Evolutionary conservation across 2,113 vertebrate genomes (phyloP).

Genomic region (Crotalus horridus): DNA sequence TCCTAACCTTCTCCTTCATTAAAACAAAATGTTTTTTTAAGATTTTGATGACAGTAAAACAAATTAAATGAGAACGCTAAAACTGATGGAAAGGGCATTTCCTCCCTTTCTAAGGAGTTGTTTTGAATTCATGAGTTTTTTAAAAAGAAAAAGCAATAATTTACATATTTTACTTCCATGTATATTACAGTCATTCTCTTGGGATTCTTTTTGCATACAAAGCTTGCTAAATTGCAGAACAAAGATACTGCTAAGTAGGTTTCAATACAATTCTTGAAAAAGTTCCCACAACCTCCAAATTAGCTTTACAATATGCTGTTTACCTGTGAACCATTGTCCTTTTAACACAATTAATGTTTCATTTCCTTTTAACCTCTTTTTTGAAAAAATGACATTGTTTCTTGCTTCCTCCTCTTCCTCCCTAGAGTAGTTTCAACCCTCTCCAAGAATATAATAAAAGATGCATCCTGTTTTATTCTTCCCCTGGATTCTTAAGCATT

Average conservation of each 20-base stretch:
- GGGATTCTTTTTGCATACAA: slow-evolving; percentile 26
- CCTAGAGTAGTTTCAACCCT: slow-evolving; percentile 35
- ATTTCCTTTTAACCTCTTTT: slow-evolving; percentile 52
- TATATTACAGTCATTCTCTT: slow-evolving; percentile 4
- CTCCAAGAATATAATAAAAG: slow-evolving; percentile 45
- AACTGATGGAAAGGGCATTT: background rate
- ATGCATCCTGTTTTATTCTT: slow-evolving; percentile 41
- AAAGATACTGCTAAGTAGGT: background rate
- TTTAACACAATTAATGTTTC: slow-evolving; percentile 41
- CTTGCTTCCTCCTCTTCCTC: slow-evolving; percentile 54
- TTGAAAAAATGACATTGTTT: slow-evolving; percentile 40
- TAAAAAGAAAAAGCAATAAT: background rate
- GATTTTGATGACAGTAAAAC: background rate
- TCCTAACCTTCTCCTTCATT: background rate
- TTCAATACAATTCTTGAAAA: slow-evolving; percentile 41
- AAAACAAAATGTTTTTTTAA: background rate
- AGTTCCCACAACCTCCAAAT: slow-evolving; percentile 35
- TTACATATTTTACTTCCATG: slow-evolving; percentile 16
- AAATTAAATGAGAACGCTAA: background rate
- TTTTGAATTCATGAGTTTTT: background rate
- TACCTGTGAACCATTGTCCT: slow-evolving; percentile 40
- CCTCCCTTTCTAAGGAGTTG: background rate
- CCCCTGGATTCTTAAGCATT: slow-evolving; percentile 34
- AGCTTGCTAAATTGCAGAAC: slow-evolving; percentile 9
- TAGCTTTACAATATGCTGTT: slow-evolving; percentile 37